phyloP scores from a whole-genome alignment of 1,140 invertebrate genomes.

The Drosophila carrolli region DNA sequence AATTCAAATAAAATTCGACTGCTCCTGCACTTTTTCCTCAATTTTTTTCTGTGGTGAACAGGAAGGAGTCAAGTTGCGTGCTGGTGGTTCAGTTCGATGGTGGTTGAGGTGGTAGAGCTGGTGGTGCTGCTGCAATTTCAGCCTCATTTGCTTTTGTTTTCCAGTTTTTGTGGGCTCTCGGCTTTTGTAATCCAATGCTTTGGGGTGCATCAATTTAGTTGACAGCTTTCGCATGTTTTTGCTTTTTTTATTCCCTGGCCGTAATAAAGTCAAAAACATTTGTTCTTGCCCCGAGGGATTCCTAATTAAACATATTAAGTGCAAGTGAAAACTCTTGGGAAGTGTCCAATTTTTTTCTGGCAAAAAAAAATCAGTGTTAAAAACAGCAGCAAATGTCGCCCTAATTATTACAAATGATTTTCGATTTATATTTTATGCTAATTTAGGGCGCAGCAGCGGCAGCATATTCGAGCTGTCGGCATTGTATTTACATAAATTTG shows the following conservation, averaged over 20 bases:
- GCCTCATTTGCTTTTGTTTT: slow-evolving; percentile 66
- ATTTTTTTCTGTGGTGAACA: slow-evolving; percentile 51
- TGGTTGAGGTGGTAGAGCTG: slow-evolving; percentile 30
- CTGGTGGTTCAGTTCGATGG: slow-evolving; percentile 42
- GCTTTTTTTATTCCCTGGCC: slow-evolving; percentile 10
- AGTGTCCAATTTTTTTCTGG: slow-evolving; percentile 8
- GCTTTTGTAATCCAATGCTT: slow-evolving; percentile 36
- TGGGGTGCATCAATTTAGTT: slow-evolving; percentile 58
- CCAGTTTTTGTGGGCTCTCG: slow-evolving; percentile 24
- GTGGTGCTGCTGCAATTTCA: slow-evolving; percentile 53
- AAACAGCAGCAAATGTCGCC: slow-evolving; percentile 65
- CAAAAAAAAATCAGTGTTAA: slow-evolving; percentile 53
- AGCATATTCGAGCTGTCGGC: slow-evolving; percentile 55
- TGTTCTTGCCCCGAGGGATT: slow-evolving; percentile 56
- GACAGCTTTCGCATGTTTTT: slow-evolving; percentile 65
- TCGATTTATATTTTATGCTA: slow-evolving; percentile 60
- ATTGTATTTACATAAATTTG: slow-evolving; percentile 52
- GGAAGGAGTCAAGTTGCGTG: slow-evolving; percentile 51
- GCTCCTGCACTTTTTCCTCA: slow-evolving; percentile 28
- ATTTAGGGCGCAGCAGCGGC: slow-evolving; percentile 24
- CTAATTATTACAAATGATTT: slow-evolving; percentile 81
- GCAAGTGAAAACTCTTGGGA: slow-evolving; percentile 14
- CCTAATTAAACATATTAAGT: slow-evolving; percentile 73
- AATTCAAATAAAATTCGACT: slow-evolving; percentile 79
- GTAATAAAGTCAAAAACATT: slow-evolving; percentile 65